Percentiles rank a stretch among this genome's conserved stretches.
phyloP scores from a whole-genome alignment of 2,888 invertebrate species.

The Cacoxenus indagator region DNA sequence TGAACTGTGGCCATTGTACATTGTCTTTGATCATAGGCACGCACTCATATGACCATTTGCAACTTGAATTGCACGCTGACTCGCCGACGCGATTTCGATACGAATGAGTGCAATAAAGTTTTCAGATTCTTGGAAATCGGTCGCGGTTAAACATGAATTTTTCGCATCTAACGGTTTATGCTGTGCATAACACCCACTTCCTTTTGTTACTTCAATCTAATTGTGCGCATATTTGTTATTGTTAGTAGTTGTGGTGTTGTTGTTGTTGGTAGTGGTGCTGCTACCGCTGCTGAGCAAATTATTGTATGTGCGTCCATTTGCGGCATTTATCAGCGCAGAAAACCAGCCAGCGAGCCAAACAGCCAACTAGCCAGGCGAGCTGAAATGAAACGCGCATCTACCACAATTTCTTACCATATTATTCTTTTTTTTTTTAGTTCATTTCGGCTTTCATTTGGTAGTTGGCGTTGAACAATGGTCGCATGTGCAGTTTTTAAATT shows the following conservation, averaged over 20 bases:
- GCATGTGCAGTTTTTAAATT: neutral
- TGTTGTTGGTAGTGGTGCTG: neutral
- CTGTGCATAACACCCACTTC: conserved; percentile 12
- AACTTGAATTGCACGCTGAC: too few relatives aligned
- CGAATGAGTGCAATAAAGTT: too few relatives aligned
- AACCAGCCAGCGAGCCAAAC: too few relatives aligned
- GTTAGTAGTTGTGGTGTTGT: neutral
- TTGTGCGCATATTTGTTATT: conserved; percentile 15
- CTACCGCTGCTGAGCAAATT: neutral
- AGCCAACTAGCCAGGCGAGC: neutral
- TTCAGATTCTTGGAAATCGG: too few relatives aligned
- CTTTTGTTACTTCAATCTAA: conserved; percentile 2
- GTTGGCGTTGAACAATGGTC: conserved; percentile 10
- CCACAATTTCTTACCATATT: neutral
- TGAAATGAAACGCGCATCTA: neutral
- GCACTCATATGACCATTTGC: too few relatives aligned
- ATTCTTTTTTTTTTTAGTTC: neutral
- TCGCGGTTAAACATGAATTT: too few relatives aligned
- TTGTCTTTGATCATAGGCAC: too few relatives aligned
- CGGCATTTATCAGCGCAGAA: conserved; percentile 16
- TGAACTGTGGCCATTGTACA: too few relatives aligned
- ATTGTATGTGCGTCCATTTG: conserved; percentile 7
- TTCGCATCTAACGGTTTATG: neutral
- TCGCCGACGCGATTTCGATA: too few relatives aligned
- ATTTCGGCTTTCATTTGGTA: neutral